Base-by-base conservation (phyloP, 2,113 vertebrate genomes). In the Callopanchax toddi region DNA sequence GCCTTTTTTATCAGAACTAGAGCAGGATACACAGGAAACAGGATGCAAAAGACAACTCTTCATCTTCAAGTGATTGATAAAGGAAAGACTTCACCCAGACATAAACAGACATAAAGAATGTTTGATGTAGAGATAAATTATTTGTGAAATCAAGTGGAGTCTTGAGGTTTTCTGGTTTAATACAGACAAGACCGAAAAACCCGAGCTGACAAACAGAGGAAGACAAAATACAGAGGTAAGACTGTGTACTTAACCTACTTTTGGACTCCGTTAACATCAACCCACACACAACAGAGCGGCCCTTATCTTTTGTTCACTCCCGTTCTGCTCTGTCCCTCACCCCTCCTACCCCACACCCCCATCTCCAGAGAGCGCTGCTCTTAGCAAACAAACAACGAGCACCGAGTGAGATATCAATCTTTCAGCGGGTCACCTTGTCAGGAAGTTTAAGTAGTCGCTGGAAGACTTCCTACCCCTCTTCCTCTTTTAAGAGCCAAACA, bases 381-480 rank as follows among this genome's bases (percentile, higher is more conserved):
- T 80, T 23, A 21, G 71, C 75, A 86, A 85, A 89, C 84, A 96
- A 94, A 94, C 91, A 91, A 25, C 84, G 70, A 43, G 84, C 91
- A 92, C 92, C 93, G 90, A 77, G 67, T 53, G 82, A 92, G 79
- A 1, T 92, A 94, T 94, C 92, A 89, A 89, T 92, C 92, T 94
- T 93, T 93, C 91, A 92, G 81, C 84, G 25, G 89, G 89, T 86
- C 89, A 87, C 69, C 79, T 81, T 71, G 76, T 89, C 84, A 79
- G 93, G 91, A 93, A 95, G 94, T 93, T 94, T 87, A 93, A 94
- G 92, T 85, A 86, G 87, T 90, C 83, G 87, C 59, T 74, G 69
- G 77, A 83, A 81, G 53, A 45, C 80, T 94, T 89, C 88, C 70
- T 80, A 85, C 78, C 72, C 69, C 92, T 91, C 91, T 94, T 91